Evolutionary conservation across 2,797 vertebrate species (phyloP).

Genomic region (Spheniscus humboldti): DNA sequence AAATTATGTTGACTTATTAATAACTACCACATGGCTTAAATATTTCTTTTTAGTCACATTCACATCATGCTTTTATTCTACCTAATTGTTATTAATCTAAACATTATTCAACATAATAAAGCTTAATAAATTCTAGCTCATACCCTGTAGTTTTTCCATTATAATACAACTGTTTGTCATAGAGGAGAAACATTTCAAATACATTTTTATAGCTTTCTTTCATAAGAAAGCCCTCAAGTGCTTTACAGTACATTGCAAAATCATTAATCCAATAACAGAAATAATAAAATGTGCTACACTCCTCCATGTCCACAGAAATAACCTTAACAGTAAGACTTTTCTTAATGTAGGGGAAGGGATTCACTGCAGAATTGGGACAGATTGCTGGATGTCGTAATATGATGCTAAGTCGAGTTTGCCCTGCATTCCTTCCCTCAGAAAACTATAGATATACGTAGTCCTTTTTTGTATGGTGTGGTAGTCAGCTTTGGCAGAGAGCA

Average conservation of each 20-base stretch:
- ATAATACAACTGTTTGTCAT: not conserved
- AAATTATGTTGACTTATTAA: conserved; percentile 59
- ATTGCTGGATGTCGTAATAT: not conserved
- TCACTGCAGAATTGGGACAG: not conserved
- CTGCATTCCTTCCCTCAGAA: not conserved
- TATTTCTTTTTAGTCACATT: conserved; percentile 33
- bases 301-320: not conserved
- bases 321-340: not conserved
- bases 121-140: conserved; percentile 20
- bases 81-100: conserved; percentile 49
- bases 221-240: conserved; percentile 21
- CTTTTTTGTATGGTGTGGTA: not conserved
- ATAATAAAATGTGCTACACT: not conserved
- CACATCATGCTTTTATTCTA: conserved; percentile 23
- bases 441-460: not conserved
- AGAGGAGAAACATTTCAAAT: not conserved
- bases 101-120: not conserved
- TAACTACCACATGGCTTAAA: conserved; percentile 40
- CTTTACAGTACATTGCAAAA: conserved; percentile 16
- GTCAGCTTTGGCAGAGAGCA: not conserved
- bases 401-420: not conserved
- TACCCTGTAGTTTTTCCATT: not conserved
- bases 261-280: conserved; percentile 23
- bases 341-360: not conserved
- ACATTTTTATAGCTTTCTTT: not conserved